Base-by-base conservation (phyloP, 2,113 vertebrate genomes). In the Panthera tigris region DNA sequence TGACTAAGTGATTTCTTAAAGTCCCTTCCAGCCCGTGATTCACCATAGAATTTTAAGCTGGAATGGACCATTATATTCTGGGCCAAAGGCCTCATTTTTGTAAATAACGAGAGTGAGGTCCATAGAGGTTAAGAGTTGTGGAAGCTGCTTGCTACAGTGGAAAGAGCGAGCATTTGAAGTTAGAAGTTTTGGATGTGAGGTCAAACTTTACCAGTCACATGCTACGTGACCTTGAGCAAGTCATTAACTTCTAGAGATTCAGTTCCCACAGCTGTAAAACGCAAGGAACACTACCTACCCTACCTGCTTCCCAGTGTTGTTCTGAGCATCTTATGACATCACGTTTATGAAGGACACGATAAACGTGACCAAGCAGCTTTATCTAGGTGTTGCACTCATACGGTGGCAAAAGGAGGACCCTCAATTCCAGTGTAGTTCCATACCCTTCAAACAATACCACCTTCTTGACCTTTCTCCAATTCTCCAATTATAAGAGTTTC, bases 1-100 rank as follows among this genome's bases (percentile, higher is more conserved):
- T 96, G 97, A 97, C 97, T 97, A 97, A 97, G 94, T 97, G 95
- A 97, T 96, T 96, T 98, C 97, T 96, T 90, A 52, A 97, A 94
- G 84, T 89, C 87, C 57, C 90, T 96, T 97, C 97, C 98, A 97
- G 94, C 84, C 66, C 36, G 94, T 98, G 97, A 98, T 92, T 98
- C 97, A 98, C 79, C 84, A 73, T 9, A 97, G 87, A 97, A 90
- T 96, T 97, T 85, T 90, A 90, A 97, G 68, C 81, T 98, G 96
- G 97, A 98, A 92, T 57, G 39, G 91, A 85, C 91, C 25, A 2
- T 76, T 36, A 4, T 23, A 73, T 89, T 92, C n/a, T 66, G 76
- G 78, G 97, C 96, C 96, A 98, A 96, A 90, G 94, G 95, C 97
- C 95, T 97, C 90, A 71, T 94, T 96, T 94, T 94, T 96, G 79